Evolutionary conservation across 2,113 vertebrate genomes (phyloP), one percentile per base, ranked within the genome.

Genomic region (Gallinago media): DNA sequence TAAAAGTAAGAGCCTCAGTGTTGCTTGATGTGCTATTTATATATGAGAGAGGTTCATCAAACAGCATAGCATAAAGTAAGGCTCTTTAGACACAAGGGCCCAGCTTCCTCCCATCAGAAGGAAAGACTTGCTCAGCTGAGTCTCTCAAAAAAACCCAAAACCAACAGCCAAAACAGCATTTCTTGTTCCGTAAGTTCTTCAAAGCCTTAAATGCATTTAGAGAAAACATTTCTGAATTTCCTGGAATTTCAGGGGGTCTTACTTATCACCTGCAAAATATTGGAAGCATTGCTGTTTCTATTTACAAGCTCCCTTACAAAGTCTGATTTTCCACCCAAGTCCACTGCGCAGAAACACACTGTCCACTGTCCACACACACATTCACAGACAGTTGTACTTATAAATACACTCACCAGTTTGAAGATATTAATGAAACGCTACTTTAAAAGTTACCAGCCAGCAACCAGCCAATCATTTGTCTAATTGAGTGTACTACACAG

Each of bases 61-160:
- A 26, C 26, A 74, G 49, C 27, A 50, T 2, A 42, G 15, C 0
- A 0, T 36, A 61, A 50, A 3, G 32, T 25, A 62, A 27, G 26
- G n/a, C 18, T 26, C 14, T 46, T 79, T 8, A 70, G 25, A 27
- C 22, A 36, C 6, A 2, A 50, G 14, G 27, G 8, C 12, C 20
- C 16, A 34, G 17, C n/a, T 62, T 50, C 6, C 36, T 31, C 10
- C 25, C 15, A 34, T n/a, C 34, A 55, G 11, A 66, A 32, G 50
- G 50, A 15, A 70, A 42, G 31, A 55, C 7, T 19, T 2, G 7
- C 25, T 78, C 27, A 46, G 11, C 6, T 36, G 63, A 79, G 15
- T 27, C 23, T 67, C 6, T 31, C 46, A 17, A 76, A 31, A 20
- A 34, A 75, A 2, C 23, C 49, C 49, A 4, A 49, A 49, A 25